Conservation (phyloP, 2,113 vertebrate species). For the Phaethon lepturus region DNA sequence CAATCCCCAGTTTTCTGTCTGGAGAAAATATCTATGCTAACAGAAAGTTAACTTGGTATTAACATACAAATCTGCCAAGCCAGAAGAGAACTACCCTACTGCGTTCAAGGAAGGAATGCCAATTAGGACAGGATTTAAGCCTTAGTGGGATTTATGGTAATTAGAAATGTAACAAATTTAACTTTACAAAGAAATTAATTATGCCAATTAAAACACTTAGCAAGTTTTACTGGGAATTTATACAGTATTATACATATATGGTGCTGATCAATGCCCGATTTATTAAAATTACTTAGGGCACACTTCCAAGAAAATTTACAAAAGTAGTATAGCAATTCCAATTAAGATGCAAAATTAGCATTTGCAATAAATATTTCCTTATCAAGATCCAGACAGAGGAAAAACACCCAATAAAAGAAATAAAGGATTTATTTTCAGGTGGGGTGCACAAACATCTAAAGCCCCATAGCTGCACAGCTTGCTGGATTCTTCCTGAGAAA, state of each 20-base stretch:
- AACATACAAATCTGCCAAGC: not conserved
- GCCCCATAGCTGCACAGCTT: accelerated
- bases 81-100: not conserved
- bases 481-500: not conserved
- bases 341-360: not conserved
- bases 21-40: not conserved
- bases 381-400: not conserved
- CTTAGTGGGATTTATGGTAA: conserved; percentile 40
- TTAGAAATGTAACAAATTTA: conserved; percentile 35
- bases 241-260: not conserved
- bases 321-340: not conserved
- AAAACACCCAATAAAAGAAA: not conserved
- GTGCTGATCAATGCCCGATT: not conserved
- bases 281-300: not conserved
- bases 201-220: conserved; percentile 34
- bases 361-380: not conserved
- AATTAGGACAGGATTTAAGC: conserved; percentile 31
- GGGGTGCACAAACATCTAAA: not conserved
- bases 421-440: not conserved
- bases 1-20: not conserved
- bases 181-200: conserved; percentile 55
- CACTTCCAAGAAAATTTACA: not conserved
- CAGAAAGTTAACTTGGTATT: not conserved
- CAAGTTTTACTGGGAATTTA: conserved; percentile 28
- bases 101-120: not conserved